These are phyloP conservation scores for Lasioglossum figueresi DNA, from an alignment of 2,888 invertebrate genomes.

Conservation along the genomic window DNA sequence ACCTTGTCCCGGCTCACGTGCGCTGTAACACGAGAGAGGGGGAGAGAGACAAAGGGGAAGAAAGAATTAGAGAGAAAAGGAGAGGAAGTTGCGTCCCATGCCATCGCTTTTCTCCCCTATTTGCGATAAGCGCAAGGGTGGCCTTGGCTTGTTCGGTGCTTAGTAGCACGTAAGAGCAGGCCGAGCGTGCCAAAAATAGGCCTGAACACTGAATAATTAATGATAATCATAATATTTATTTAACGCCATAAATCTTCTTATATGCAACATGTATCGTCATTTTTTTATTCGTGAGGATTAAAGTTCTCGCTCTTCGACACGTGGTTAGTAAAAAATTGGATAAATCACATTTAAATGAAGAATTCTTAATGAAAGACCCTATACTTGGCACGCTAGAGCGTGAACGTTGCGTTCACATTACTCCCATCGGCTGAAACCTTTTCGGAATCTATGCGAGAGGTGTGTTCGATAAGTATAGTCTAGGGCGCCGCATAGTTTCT, in stretches of 20 bases:
- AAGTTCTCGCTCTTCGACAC: too few relatives aligned
- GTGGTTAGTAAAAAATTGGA: too few relatives aligned
- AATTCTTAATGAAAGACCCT: too few relatives aligned
- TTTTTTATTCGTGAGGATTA: too few relatives aligned
- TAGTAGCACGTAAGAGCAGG: constrained; percentile 3
- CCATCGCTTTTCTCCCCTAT: neutral
- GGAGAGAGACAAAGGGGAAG: neutral
- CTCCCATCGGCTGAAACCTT: neutral
- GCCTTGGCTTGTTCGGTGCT: constrained; percentile 4
- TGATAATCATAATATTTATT: neutral
- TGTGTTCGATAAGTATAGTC: constrained; percentile 7
- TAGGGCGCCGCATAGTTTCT: constrained; percentile 21
- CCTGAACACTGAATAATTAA: constrained; percentile 21
- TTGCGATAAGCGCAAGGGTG: neutral
- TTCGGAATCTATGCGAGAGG: neutral
- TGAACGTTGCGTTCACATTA: neutral
- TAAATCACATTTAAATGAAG: too few relatives aligned
- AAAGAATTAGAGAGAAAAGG: neutral
- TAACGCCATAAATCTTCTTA: neutral
- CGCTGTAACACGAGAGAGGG: neutral
- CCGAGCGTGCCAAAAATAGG: constrained; percentile 20
- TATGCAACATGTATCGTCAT: neutral
- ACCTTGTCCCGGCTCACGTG: neutral
- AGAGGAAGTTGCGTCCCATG: constrained; percentile 7
- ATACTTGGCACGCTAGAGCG: neutral